A percentile compares a stretch with the other conserved stretches of the same genome.
phyloP scores from a whole-genome alignment of 1,140 invertebrate genomes.

The Philopotamus ludificatus region DNA sequence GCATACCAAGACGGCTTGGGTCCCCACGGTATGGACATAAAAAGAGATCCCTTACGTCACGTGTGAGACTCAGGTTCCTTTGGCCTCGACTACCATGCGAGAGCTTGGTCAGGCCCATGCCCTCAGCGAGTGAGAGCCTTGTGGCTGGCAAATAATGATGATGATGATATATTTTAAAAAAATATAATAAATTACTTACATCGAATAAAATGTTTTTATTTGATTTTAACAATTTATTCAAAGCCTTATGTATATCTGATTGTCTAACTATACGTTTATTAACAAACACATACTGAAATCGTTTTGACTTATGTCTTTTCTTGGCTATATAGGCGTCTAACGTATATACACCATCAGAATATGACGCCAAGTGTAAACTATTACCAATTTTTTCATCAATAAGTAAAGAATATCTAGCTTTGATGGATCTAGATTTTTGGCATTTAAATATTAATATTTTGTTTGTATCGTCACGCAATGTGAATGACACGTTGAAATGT shows the following conservation, averaged over 20 bases:
- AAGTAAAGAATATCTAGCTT: conserved; percentile 52
- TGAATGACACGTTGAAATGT: conserved; percentile 56
- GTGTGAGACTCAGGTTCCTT: too few species aligned
- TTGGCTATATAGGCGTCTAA: conserved; percentile 55
- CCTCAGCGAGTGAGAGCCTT: too few species aligned
- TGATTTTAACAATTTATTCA: conserved; percentile 53
- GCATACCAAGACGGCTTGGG: too few species aligned
- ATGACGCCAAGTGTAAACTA: conserved; percentile 47
- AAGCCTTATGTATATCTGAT: conserved; percentile 52
- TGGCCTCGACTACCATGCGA: too few species aligned
- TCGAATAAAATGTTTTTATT: conserved; percentile 39
- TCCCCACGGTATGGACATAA: too few species aligned
- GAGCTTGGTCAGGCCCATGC: too few species aligned
- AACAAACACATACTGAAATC: conserved; percentile 60
- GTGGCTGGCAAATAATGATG: too few species aligned
- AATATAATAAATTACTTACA: background rate
- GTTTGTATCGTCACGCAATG: conserved; percentile 56
- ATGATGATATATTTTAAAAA: background rate
- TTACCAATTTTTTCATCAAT: conserved; percentile 50
- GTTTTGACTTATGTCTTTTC: conserved; percentile 49
- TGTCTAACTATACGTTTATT: conserved; percentile 57
- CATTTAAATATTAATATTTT: conserved; percentile 54
- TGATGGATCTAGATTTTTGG: conserved; percentile 48
- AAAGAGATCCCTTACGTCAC: too few species aligned
- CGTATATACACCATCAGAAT: conserved; percentile 46